Conservation (phyloP, 1,140 invertebrate species). For the Helicoverpa armigera region DNA sequence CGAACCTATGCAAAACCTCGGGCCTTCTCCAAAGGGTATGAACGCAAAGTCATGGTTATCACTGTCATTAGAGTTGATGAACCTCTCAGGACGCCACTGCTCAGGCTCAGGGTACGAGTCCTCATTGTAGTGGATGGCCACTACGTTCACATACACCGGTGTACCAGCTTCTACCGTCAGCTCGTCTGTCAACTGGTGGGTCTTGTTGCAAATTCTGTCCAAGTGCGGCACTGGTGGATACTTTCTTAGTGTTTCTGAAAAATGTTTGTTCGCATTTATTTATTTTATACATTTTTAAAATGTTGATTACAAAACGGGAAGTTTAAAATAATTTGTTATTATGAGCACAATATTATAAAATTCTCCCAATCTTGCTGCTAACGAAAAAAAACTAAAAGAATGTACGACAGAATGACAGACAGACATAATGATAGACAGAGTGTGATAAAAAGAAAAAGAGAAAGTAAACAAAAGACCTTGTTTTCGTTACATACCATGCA, state of each 20-base stretch:
- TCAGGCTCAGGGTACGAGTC: conserved; percentile 90
- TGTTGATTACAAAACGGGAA: no score
- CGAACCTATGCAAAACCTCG: conserved; percentile 91
- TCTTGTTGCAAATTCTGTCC: conserved; percentile 83
- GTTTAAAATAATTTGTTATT: no score
- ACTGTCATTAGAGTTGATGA: conserved; percentile 85
- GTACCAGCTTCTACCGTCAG: conserved; percentile 72
- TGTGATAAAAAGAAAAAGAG: no score
- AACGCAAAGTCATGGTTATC: conserved; percentile 86
- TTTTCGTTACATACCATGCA: conserved; percentile 57
- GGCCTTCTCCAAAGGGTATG: conserved; percentile 93
- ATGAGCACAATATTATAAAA: no score
- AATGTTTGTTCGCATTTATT: conserved; percentile 21
- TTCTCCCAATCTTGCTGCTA: no score
- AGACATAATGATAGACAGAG: no score
- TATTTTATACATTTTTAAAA: no score
- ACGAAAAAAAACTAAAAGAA: neutral
- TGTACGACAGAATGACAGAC: no score
- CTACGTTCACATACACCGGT: conserved; percentile 71
- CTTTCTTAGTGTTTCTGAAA: conserved; percentile 87
- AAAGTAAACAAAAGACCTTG: no score
- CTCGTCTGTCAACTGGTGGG: conserved; percentile 84
- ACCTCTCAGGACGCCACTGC: conserved; percentile 89
- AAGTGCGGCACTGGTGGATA: conserved; percentile 87
- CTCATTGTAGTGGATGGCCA: conserved; percentile 84